Evolutionary conservation across 30 jellyfish, hydroid and myxozoan genomes (phyloP), one percentile per base, ranked within the genome.

Genomic region (Aurelia aurita): DNA sequence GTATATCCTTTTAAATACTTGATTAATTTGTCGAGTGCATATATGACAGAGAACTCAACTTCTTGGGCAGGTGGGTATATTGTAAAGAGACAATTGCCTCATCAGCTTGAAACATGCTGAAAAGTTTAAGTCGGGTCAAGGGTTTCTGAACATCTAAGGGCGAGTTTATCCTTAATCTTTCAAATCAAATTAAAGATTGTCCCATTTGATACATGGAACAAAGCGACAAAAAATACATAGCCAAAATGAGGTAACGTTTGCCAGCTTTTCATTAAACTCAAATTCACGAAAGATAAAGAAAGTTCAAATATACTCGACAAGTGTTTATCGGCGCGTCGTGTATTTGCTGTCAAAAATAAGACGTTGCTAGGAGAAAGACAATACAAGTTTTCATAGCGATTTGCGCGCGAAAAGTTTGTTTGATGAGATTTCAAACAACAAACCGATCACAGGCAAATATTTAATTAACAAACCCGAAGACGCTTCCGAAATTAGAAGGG

Each of bases 331-430:
- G 19, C 23, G 45, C 15, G 23, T 27, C 35, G 20, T 27, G 19
- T 58, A 60, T 75, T 58, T 75, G 87, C 63, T 8, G 54, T n/a
- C 13, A 39, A 57, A 21, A 75, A 75, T 74, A 75, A 55, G 39
- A 16, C 76, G 87, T 75, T 75, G 76, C 77, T 32, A 75, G 39
- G 87, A 55, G 11, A 27, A 60, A 25, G 26, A 31, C 27, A 18
- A 18, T 15, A 31, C 28, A 65, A 11, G 78, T 82, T 49, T 31
- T 28, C 26, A 12, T 65, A 80, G 68, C 45, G 83, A 51, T 80
- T 54, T 82, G 77, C 76, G 91, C 84, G 91, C 91, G 69, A 79
- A 82, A 82, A 71, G 82, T 29, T 82, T 82, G 84, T 68, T 55
- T 66, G 60, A 6, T 28, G 66, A 51, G 29, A 60, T 44, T 18